These are phyloP conservation scores for Sphecodes monilicornis DNA, from an alignment of 2,888 invertebrate genomes.

Conservation along the genomic window DNA sequence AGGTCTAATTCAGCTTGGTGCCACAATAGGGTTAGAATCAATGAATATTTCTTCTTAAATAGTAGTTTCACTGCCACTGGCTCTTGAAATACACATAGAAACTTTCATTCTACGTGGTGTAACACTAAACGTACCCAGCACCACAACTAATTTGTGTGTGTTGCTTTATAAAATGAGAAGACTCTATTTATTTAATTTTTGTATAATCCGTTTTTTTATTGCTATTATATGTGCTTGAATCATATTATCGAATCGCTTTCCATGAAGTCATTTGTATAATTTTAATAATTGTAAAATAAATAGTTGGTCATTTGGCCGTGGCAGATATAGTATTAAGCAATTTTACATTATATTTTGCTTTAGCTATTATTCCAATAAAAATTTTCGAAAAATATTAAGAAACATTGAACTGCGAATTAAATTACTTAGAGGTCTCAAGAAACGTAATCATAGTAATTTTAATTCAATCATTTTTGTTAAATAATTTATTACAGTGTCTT, in stretches of 20 bases:
- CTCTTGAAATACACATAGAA: neutral
- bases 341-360: neutral
- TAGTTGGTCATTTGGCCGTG: neutral
- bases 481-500: too few relatives aligned
- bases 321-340: too few relatives aligned
- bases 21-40: conserved; percentile 87
- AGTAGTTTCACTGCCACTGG: neutral
- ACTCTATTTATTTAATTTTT: neutral
- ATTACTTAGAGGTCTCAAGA: neutral
- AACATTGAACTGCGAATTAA: neutral
- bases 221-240: neutral
- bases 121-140: too few relatives aligned
- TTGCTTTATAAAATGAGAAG: neutral
- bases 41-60: neutral
- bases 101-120: neutral
- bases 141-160: too few relatives aligned
- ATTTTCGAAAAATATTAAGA: neutral
- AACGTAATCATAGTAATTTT: too few relatives aligned
- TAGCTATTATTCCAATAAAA: neutral
- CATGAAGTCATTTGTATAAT: neutral
- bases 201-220: neutral
- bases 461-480: too few relatives aligned
- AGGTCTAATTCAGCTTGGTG: conserved; percentile 88
- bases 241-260: neutral
- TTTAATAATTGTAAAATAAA: too few relatives aligned